Percentiles rank a stretch among this genome's conserved stretches.
phyloP scores from a whole-genome alignment of 2,113 vertebrate species.

The Romanogobio albipinnatus region DNA sequence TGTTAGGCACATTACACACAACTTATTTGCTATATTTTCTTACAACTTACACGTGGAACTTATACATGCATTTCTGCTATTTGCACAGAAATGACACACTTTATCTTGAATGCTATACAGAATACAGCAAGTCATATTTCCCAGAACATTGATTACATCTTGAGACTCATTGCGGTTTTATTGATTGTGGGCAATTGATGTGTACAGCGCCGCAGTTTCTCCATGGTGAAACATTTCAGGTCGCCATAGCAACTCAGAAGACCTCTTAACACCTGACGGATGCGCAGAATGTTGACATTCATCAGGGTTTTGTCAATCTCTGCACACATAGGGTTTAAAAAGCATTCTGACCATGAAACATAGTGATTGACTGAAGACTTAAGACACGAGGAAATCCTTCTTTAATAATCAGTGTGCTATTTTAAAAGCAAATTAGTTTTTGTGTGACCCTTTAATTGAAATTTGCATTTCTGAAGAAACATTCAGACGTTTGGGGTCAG shows the following conservation, averaged over 20 bases:
- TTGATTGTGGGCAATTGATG: constrained; percentile 38
- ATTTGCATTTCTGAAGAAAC: not conserved
- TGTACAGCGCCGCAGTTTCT: constrained; percentile 35
- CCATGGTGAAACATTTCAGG: constrained; percentile 53
- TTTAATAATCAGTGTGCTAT: no score
- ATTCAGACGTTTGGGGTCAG: not conserved
- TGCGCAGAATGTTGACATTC: constrained; percentile 37
- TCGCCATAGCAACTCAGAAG: constrained; percentile 61
- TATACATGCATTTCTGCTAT: not conserved
- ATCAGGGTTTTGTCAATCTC: constrained; percentile 19
- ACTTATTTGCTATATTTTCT: not conserved
- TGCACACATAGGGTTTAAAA: not conserved
- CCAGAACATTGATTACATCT: constrained; percentile 23
- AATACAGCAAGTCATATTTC: constrained; percentile 3
- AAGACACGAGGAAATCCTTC: not conserved
- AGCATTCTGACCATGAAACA: not conserved
- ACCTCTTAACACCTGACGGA: constrained; percentile 42
- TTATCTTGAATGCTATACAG: not conserved
- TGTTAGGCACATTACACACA: constrained; percentile 5
- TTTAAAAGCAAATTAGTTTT: not conserved
- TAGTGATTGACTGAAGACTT: not conserved
- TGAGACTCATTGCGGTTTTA: constrained; percentile 9
- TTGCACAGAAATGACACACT: not conserved
- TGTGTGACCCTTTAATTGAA: not conserved
- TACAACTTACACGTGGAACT: not conserved